Evolutionary conservation across 2,797 vertebrate genomes (phyloP).

Genomic region (Anabacerthia variegaticeps): DNA sequence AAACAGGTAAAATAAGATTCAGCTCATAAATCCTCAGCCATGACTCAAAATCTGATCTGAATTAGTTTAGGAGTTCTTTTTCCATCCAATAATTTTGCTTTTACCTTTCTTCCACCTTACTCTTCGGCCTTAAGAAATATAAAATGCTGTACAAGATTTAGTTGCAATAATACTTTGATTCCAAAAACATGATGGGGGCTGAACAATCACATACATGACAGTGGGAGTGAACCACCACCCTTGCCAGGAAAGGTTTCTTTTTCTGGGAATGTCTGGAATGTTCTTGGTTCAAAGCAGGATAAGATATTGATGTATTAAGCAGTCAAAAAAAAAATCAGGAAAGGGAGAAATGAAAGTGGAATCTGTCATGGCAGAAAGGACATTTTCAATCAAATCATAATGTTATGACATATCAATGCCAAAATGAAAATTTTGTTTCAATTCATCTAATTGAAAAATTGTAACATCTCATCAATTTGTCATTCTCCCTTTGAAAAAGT

Average conservation of each 20-base stretch:
- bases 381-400: slow-evolving; percentile 41
- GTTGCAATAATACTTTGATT: not conserved
- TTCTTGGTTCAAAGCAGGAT: not conserved
- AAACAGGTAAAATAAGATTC: not conserved
- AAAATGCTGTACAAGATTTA: not conserved
- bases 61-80: not conserved
- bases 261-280: not conserved
- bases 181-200: not conserved
- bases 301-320: not conserved
- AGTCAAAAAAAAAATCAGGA: not conserved
- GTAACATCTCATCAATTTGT: not conserved
- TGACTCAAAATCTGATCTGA: not conserved
- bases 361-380: slow-evolving; percentile 25
- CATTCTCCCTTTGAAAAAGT: not conserved
- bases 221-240: not conserved
- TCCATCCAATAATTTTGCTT: not conserved
- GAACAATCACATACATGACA: not conserved
- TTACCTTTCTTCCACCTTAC: not conserved
- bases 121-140: not conserved
- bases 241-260: not conserved
- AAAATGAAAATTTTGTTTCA: slow-evolving; percentile 32
- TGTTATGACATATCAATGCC: slow-evolving; percentile 10
- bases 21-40: not conserved
- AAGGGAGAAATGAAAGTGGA: not conserved
- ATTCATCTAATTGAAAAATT: slow-evolving; percentile 34